Evolutionary conservation across 2,888 invertebrate species (phyloP), one percentile per base, ranked within the genome.

Genomic region (Sepioteuthis lessoniana): DNA sequence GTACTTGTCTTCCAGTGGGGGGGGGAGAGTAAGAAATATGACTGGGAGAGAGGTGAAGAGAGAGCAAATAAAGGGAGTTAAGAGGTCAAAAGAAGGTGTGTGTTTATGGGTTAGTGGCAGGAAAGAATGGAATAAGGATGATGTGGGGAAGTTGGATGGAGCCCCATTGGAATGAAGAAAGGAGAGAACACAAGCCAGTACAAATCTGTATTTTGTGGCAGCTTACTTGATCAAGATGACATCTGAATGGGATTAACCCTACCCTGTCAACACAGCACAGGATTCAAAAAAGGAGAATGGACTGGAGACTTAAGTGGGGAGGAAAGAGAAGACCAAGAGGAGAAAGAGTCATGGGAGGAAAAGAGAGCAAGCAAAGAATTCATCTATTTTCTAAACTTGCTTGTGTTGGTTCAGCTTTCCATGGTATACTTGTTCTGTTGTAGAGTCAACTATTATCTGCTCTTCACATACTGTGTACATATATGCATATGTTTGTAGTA

Each of bases 181-280:
- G n/a, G 76, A 76, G 76, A 76, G 76, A 76, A n/a, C n/a, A n/a
- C 76, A 76, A 76, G 76, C 76, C 16, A 16, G 76, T 76, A 76
- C 76, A 76, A 76, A 76, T 76, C 76, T 76, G 76, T 76, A 76
- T 76, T 76, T 76, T 76, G 76, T 10, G 76, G 76, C 76, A 76
- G 76, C 76, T 76, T 76, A 76, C 76, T 76, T 76, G 76, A 76
- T 76, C 76, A 76, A 76, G 76, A 76, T 76, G 76, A 76, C 76
- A 76, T 76, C 76, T 76, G 76, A 76, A 76, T 76, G 76, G 76
- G 76, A 76, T 76, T 76, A 76, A 76, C 76, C 76, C 76, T 76
- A 76, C 76, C 76, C 76, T 76, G 76, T 76, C 76, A 76, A 76
- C 76, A 76, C 76, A n/a, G n/a, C 76, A 76, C n/a, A n/a, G 76